These are phyloP conservation scores for Tineola bisselliella DNA, from an alignment of 2,888 invertebrate species.

Conservation along the genomic window DNA sequence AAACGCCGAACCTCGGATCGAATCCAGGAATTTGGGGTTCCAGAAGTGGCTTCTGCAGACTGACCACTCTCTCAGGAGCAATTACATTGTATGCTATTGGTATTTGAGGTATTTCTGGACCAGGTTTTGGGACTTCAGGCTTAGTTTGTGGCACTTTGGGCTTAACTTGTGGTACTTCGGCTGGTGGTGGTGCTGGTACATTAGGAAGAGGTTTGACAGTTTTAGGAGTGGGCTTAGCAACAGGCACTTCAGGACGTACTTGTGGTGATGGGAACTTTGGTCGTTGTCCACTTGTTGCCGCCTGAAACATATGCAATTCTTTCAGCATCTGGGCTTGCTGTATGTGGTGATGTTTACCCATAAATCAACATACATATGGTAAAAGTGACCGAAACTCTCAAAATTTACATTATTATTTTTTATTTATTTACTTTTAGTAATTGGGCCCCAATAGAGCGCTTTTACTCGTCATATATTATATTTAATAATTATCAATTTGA, in stretches of 20 bases:
- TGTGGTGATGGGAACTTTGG: constrained; percentile 32
- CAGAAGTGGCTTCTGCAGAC: background rate
- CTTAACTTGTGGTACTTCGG: background rate
- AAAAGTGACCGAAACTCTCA: no score
- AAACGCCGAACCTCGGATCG: constrained; percentile 29
- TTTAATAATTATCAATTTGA: no score
- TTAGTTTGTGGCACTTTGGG: background rate
- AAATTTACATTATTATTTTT: no score
- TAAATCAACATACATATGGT: no score
- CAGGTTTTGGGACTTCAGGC: background rate
- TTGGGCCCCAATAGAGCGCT: no score
- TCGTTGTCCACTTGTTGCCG: constrained; percentile 39
- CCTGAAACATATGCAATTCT: constrained; percentile 28
- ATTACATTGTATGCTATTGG: background rate
- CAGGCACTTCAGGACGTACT: background rate
- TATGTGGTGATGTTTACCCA: no score
- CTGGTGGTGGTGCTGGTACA: background rate
- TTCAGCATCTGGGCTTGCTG: no score
- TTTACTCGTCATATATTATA: no score
- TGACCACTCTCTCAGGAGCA: background rate
- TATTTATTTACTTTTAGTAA: no score
- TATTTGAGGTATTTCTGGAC: background rate
- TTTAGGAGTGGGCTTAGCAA: background rate
- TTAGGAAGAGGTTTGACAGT: background rate
- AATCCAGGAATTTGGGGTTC: constrained; percentile 19